Base-by-base conservation (phyloP, 1,140 invertebrate species). In the Adelges cooleyi region DNA sequence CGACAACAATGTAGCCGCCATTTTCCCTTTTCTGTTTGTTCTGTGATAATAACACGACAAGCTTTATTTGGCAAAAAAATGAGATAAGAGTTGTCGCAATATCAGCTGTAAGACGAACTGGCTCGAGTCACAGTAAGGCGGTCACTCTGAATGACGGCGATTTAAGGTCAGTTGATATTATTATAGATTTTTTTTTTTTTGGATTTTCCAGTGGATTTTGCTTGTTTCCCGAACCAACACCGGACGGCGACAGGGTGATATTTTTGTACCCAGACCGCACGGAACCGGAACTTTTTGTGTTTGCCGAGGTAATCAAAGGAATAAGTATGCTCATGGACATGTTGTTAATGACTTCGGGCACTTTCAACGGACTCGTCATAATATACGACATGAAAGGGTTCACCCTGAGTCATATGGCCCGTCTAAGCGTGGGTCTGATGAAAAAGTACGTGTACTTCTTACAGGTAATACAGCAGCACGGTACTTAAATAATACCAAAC, bases 391-490 rank as follows among this genome's bases (percentile, higher is more conserved):
- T 67, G 54, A 50, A 59, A 25, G 66, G 66, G 36, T 33, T 62
- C 18, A 50, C 42, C 13, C 54, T 67, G 4, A 18, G 66, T 15
- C 66, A 67, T 22, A 17, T 67, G 17, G 33, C 27, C 40, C 52
- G 54, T n/a, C 13, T 67, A 1, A 22, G 48, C 29, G 62, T 67
- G n/a, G 54, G 44, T 27, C 36, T 62, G 20, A 42, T 62, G 53
- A 67, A 67, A 51, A 59, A 67, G 40, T 59, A 67, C 36, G 17
- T 51, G 9, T 67, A 20, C 17, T 67, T 50, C 15, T 59, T 67
- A 9, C 66, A 67, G 22, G 66, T 67, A 77, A 29, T 56, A 42
- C 23, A 6, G 6, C 36, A 38, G 13, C 13, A 38, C 13, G 6
- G 6, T 8, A 6, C 36, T 38, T 8, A 8, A 38, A 8, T 38